Conservation (phyloP, 2,113 vertebrate genomes). For the Colistium nudipinnis region DNA sequence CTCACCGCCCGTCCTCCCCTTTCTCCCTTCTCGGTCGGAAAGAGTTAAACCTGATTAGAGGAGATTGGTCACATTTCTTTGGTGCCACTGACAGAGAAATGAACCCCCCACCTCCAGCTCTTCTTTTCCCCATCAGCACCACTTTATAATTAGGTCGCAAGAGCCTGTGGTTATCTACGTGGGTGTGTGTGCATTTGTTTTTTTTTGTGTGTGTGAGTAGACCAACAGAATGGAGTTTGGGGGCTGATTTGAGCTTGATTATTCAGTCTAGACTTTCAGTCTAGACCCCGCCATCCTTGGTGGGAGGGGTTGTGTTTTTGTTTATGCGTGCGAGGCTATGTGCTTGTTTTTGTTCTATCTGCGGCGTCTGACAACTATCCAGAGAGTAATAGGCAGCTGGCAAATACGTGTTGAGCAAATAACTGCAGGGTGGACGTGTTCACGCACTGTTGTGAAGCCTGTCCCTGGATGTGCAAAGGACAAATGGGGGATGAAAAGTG, state of each 20-base stretch:
- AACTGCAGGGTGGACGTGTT: neutral
- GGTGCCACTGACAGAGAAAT: conserved; percentile 48
- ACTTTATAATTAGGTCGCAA: conserved; percentile 47
- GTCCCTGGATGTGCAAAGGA: neutral
- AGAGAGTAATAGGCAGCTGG: neutral
- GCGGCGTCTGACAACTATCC: neutral
- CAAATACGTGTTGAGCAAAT: neutral
- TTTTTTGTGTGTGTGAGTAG: neutral
- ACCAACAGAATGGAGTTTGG: no score
- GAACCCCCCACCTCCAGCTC: neutral
- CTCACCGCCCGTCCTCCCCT: conserved; percentile 1
- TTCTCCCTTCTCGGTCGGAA: conserved; percentile 25
- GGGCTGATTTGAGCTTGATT: conserved; percentile 15
- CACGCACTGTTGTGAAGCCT: neutral
- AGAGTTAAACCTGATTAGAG: conserved; percentile 68
- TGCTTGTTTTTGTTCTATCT: neutral
- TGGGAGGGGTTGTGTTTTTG: neutral
- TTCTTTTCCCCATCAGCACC: conserved; percentile 32
- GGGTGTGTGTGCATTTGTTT: neutral
- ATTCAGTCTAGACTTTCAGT: conserved; percentile 19
- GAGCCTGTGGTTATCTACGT: neutral
- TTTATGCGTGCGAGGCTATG: neutral
- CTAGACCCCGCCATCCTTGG: neutral
- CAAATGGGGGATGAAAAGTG: neutral
- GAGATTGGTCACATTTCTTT: conserved; percentile 56